Evolutionary conservation across 2,113 vertebrate species (phyloP).

Genomic region (Acinonyx jubatus): DNA sequence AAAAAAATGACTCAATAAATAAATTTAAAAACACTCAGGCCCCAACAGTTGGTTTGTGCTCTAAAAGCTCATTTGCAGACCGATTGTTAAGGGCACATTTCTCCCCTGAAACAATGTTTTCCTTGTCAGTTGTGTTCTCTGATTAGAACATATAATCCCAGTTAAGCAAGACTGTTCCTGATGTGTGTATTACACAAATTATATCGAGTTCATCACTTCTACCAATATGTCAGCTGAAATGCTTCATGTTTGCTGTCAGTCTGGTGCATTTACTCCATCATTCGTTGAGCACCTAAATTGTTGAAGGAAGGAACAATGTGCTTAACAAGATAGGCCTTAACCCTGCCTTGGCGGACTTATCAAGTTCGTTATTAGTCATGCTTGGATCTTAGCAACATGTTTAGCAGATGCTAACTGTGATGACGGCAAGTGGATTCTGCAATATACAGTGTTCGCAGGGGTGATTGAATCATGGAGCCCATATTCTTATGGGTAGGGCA

Average conservation of each 20-base stretch:
- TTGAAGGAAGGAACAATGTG: not conserved
- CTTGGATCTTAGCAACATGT: not conserved
- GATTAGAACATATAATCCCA: not conserved
- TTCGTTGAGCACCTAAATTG: not conserved
- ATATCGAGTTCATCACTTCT: not conserved
- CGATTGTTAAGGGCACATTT: not conserved
- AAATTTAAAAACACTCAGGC: not conserved
- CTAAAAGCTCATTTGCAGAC: conserved; percentile 22
- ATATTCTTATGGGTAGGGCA: not conserved
- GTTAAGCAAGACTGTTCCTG: not conserved
- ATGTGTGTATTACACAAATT: not conserved
- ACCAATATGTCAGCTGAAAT: not conserved
- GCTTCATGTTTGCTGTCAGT: not conserved
- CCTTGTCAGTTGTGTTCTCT: not conserved
- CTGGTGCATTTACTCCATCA: not conserved
- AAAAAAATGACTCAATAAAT: conserved; percentile 43
- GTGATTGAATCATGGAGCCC: not conserved
- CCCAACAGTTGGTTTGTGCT: not conserved
- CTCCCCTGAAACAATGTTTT: not conserved
- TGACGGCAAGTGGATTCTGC: not conserved
- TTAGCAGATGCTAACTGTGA: not conserved
- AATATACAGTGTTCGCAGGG: not conserved
- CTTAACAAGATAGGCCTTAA: not conserved
- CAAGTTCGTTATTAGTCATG: not conserved
- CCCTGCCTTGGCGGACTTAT: not conserved